Percentiles rank a stretch among this genome's conserved stretches.
phyloP scores from a whole-genome alignment of 2,888 invertebrate species.

The Eledona agricola region DNA sequence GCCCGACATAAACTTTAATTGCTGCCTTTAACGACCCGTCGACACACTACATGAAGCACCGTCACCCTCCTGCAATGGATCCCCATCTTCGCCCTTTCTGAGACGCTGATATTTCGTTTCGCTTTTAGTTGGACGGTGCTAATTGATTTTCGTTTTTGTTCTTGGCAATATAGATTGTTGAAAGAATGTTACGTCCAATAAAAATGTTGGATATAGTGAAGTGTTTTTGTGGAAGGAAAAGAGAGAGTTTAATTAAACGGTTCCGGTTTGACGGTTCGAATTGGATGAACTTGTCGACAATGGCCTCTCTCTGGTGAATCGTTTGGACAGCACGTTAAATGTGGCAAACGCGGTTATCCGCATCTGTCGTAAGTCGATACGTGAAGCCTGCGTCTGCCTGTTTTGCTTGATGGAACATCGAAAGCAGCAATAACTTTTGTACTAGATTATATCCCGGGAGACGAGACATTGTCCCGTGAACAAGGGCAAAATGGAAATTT shows the following conservation, averaged over 20 bases:
- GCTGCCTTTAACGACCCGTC: conserved; percentile 27
- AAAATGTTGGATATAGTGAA: background rate
- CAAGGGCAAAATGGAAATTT: no score
- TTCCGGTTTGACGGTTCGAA: conserved; percentile 7
- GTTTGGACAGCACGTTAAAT: conserved; percentile 16
- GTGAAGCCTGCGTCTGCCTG: conserved; percentile 9
- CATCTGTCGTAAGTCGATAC: conserved; percentile 21
- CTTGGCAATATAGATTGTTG: no score
- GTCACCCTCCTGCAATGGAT: conserved; percentile 19
- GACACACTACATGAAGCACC: conserved; percentile 15
- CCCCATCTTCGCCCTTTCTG: conserved; percentile 2
- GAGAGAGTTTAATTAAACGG: conserved; percentile 26
- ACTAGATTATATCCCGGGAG: no score
- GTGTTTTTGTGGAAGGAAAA: conserved; percentile 4
- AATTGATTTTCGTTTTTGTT: conserved; percentile 9
- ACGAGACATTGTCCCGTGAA: no score
- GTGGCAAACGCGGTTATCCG: conserved; percentile 30
- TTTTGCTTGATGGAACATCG: conserved; percentile 15
- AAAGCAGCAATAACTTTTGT: no score
- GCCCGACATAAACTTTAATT: conserved; percentile 28
- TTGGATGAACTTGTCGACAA: conserved; percentile 14
- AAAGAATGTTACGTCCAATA: no score
- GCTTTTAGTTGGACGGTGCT: background rate
- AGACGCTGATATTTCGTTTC: background rate
- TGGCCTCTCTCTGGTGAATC: conserved; percentile 17